Conservation (phyloP, 2,113 vertebrate species). For the Ptyas mucosa region DNA sequence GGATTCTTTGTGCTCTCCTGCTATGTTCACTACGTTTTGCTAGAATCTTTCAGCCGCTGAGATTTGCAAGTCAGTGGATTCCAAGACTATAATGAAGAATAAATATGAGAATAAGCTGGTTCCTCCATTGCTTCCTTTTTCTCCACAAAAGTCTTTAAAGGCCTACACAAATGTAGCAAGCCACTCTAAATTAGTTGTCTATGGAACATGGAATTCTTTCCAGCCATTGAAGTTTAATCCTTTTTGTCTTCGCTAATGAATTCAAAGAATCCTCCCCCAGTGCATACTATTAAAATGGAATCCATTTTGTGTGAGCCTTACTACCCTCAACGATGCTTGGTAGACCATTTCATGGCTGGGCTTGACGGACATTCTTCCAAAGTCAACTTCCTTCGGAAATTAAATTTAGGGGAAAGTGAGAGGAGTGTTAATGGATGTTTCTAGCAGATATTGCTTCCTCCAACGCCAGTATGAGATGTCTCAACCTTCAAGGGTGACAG, state of each 20-base stretch:
- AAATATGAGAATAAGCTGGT: neutral
- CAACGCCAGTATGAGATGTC: neutral
- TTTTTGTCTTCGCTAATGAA: neutral
- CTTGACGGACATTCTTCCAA: neutral
- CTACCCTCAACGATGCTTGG: neutral
- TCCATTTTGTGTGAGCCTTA: neutral
- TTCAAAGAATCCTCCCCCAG: neutral
- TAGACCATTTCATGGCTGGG: neutral
- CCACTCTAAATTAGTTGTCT: neutral
- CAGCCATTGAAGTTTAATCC: neutral
- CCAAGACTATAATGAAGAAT: neutral
- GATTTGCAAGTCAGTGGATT: neutral
- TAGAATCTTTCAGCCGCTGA: neutral
- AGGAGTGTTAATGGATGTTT: constrained; percentile 8
- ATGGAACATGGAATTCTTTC: neutral
- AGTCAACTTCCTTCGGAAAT: neutral
- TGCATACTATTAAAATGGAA: neutral
- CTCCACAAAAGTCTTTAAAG: neutral
- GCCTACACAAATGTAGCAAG: neutral
- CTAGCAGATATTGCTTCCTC: neutral
- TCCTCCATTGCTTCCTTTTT: neutral
- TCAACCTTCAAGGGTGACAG: neutral
- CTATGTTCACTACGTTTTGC: neutral
- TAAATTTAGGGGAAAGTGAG: neutral
- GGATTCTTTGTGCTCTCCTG: neutral